Evolutionary conservation across 2,797 vertebrate species (phyloP).

Genomic region (Luscinia megarhynchos): DNA sequence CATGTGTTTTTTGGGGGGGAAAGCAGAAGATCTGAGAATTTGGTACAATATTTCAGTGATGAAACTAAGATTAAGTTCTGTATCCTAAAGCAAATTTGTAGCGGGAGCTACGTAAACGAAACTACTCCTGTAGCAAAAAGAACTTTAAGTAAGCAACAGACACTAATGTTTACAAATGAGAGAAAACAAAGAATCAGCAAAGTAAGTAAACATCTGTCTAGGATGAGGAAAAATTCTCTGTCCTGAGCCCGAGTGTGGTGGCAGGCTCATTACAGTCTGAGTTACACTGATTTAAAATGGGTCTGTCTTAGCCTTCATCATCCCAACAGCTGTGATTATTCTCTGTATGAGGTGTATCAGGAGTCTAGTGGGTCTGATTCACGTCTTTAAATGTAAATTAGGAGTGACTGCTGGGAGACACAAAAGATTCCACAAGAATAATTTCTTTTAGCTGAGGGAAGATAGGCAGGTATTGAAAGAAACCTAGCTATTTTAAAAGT

Average conservation of each 20-base stretch:
- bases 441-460: not conserved
- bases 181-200: not conserved
- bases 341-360: not conserved
- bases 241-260: not conserved
- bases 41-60: not conserved
- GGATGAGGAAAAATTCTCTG: not conserved
- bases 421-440: not conserved
- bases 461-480: not conserved
- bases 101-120: not conserved
- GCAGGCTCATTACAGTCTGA: not conserved
- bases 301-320: not conserved
- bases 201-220: not conserved
- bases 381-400: not conserved
- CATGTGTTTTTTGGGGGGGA: not conserved
- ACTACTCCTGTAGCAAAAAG: not conserved
- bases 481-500: not conserved
- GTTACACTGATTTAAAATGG: not conserved
- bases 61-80: not conserved
- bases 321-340: not conserved
- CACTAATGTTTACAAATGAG: not conserved
- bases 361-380: not conserved
- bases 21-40: not conserved
- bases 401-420: not conserved
- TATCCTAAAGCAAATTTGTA: not conserved
- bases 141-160: not conserved